phyloP scores from a whole-genome alignment of 2,888 invertebrate genomes.

The Mamestra brassicae region DNA sequence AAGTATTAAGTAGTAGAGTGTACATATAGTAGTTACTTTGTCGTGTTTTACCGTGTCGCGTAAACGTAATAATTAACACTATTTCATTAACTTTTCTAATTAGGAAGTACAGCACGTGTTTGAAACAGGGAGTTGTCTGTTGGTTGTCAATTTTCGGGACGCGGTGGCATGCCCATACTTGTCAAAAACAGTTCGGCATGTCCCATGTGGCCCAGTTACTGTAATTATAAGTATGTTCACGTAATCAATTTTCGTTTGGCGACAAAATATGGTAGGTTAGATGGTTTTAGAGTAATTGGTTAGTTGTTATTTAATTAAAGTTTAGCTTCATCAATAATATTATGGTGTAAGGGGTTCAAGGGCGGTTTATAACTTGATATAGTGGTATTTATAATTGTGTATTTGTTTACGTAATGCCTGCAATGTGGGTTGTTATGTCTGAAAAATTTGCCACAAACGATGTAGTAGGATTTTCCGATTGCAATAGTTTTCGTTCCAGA shows the following conservation, averaged over 20 bases:
- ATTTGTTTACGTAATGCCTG: background rate
- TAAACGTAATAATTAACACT: background rate
- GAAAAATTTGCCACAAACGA: background rate
- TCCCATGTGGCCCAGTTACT: constrained; percentile 52
- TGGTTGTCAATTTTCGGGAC: constrained; percentile 58
- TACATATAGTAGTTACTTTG: too few relatives aligned
- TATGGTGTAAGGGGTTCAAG: constrained; percentile 1
- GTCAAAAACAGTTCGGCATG: constrained; percentile 60
- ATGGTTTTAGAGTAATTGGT: constrained; percentile 47
- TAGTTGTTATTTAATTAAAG: constrained; percentile 41
- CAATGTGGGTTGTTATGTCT: background rate
- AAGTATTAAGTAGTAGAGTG: background rate
- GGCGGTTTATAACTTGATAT: background rate
- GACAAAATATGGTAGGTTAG: constrained; percentile 40
- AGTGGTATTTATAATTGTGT: background rate
- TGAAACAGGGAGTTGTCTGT: constrained; percentile 35
- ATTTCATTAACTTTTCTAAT: constrained; percentile 55
- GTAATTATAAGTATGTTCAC: constrained; percentile 64
- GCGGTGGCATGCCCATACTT: constrained; percentile 49
- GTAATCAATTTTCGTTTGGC: constrained; percentile 63
- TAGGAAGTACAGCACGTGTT: constrained; percentile 45
- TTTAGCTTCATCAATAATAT: constrained; percentile 28
- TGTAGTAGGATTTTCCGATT: background rate
- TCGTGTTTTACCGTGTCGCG: background rate
- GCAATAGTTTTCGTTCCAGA: too few relatives aligned